Evolutionary conservation across 1,140 invertebrate genomes (phyloP), one percentile per base, ranked within the genome.

Genomic region (Agrypnia vestita): DNA sequence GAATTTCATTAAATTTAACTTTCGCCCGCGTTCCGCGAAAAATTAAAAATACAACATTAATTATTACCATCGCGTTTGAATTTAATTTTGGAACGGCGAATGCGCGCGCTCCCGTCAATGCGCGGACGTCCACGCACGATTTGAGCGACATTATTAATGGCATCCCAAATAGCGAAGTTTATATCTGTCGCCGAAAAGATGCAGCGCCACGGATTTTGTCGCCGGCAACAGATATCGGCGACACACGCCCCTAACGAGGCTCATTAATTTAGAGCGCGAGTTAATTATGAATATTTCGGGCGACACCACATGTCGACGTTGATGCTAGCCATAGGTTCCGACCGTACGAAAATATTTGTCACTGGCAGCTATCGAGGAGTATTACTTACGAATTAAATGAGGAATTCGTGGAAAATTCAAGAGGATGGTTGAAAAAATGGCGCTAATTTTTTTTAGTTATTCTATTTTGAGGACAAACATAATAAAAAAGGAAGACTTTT

Each of bases 11-110:
- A 75, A 75, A 75, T 75, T 75, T 75, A 75, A 59, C 73, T 46
- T 75, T 75, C 55, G 73, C 55, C 25, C 78, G 61, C 78, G 56
- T 74, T 79, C 71, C 69, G 51, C 69, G 78, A 74, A 79, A 61
- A 74, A 79, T 74, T 73, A 79, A 79, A 79, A 79, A 79, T 79
- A 72, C 49, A 74, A 73, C 71, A 79, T 79, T 79, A 79, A 79
- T 79, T 79, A 79, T 79, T 73, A 49, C 53, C 59, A 64, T 67
- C 76, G 59, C 47, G 64, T 71, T 67, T 78, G 61, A 55, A 78
- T 78, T 55, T 78, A 59, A 71, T 72, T 78, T 55, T 53, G 67
- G 77, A 71, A 59, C 61, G 53, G 73, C 73, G 73, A 55, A 75
- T 59, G 25, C 73, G 73, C 73, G 53, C 73, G 53, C 73, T 75